Evolutionary conservation across 2,888 invertebrate genomes (phyloP), one percentile per base, ranked within the genome.

Genomic region (Cephonodes hylas): DNA sequence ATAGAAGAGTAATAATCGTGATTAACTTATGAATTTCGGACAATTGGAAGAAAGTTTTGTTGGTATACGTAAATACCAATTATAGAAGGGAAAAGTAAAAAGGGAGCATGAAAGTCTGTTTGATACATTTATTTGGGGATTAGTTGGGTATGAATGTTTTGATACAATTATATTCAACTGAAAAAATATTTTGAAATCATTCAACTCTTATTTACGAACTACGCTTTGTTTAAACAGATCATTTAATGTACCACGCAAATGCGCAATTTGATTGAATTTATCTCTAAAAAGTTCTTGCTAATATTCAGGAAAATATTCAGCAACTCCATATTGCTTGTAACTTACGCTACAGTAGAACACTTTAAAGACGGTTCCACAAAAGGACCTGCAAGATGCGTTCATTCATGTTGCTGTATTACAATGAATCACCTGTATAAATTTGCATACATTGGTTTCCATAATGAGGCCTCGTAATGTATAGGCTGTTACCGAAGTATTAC

Each of bases 371-470:
- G 34, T 64, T 64, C 58, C 65, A 69, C 63, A 58, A 71, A 76
- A 73, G 70, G 69, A 73, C 67, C 68, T 65, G 69, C 66, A 63
- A 73, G 74, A 74, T 69, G 61, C 67, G 63, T 74, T 72, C 73
- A 75, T 66, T 70, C 66, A 69, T 71, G 67, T 58, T 63, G 56
- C 68, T 69, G 64, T 64, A 42, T 42, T 6, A 62, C 46, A 63
- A 61, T 77, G 73, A 75, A 59, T 75, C 75, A 77, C 58, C 61
- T 20, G 7, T 60, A 60, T 59, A 10, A 18, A 76, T 77, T 75
- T 75, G 66, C 76, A 78, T 76, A 60, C 18, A 64, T 64, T 63
- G 62, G 63, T 45, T 70, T 70, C 63, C 70, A 66, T 74, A 73
- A 71, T 72, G 60, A 53, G 53, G 53, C 8, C n/a, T 23, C 23